Base-by-base conservation (phyloP, 2,113 vertebrate species). In the Pomatostomus ruficeps region DNA sequence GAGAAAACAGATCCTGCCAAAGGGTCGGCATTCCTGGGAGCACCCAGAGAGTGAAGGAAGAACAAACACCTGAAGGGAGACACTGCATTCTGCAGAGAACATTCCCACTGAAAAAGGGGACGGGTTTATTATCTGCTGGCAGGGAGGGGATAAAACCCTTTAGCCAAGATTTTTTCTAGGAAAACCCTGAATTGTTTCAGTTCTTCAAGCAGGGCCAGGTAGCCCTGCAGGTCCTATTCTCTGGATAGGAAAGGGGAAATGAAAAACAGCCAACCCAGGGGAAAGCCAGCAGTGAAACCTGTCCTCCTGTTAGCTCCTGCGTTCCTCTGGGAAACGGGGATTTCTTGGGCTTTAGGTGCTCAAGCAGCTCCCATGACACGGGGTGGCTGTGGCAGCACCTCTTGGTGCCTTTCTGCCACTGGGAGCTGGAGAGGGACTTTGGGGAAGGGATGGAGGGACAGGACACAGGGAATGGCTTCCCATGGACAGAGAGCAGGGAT, bases 321-420 rank as follows among this genome's bases (percentile, higher is more conserved):
- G 28, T 52, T 43, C n/a, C 79, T 19, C 35, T 22, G n/a, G n/a
- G 36, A 48, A 51, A 59, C 2, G 6, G 2, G 48, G 6, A 9
- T 1, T 9, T 8, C 22, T 51, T 21, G 9, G 24, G 36, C 36
- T 82, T 61, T 25, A 55, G 45, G 33, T 65, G 71, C 29, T 40
- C 6, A 2, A 0, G 8, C 12, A 57, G 36, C n/a, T 16, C 21
- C 43, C 5, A 2, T 2, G 28, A 26, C 3, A 1, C 0, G 23
- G 36, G 11, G 35, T 8, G 25, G 51, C 55, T 28, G 6, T 2
- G 35, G 52, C 57, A 59, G 35, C 33, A 31, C 5, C 15, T 29
- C 13, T 7, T 7, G 4, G 4, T 5, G 28, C 57, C 51, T 11
- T 76, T 43, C 29, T 25, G 25, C 19, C 63, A 35, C 46, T 22